Evolutionary conservation across 2,888 invertebrate genomes (phyloP).

Genomic region (Parapristionchus giblindavisi): DNA sequence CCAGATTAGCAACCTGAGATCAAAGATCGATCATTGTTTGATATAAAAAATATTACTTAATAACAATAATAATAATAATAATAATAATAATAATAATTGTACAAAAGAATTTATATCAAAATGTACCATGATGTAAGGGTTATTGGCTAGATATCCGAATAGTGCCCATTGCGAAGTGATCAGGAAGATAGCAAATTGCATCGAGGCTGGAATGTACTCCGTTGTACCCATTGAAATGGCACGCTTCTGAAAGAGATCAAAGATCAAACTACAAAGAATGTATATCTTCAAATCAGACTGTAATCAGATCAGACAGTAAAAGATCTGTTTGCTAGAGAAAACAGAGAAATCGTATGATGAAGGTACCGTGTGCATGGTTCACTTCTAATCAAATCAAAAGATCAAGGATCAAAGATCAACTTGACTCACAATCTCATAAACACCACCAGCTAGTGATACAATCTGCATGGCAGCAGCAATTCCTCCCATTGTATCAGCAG

Average conservation of each 20-base stretch:
- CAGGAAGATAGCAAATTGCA: conserved; percentile 63
- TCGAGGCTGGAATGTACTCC: conserved; percentile 65
- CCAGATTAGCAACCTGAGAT: conserved; percentile 61
- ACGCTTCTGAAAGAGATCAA: conserved; percentile 56
- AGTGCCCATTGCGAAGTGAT: conserved; percentile 64
- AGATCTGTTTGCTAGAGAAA: no score
- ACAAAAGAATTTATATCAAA: neutral
- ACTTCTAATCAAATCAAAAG: no score
- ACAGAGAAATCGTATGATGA: no score
- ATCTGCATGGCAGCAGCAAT: conserved; percentile 66
- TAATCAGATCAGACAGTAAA: no score
- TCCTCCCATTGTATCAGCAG: conserved; percentile 61
- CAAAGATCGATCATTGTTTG: neutral
- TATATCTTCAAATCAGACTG: neutral
- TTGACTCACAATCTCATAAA: conserved; percentile 60
- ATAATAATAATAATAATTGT: neutral
- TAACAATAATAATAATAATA: neutral
- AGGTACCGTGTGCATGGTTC: no score
- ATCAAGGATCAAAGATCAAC: no score
- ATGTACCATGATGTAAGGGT: conserved; percentile 63
- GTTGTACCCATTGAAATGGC: conserved; percentile 61
- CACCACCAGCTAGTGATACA: conserved; percentile 57
- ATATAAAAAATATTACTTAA: neutral
- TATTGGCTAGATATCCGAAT: conserved; percentile 61
- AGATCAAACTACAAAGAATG: no score